Base-by-base conservation (phyloP, 1,140 invertebrate genomes). In the Drosophila subpulchrella region DNA sequence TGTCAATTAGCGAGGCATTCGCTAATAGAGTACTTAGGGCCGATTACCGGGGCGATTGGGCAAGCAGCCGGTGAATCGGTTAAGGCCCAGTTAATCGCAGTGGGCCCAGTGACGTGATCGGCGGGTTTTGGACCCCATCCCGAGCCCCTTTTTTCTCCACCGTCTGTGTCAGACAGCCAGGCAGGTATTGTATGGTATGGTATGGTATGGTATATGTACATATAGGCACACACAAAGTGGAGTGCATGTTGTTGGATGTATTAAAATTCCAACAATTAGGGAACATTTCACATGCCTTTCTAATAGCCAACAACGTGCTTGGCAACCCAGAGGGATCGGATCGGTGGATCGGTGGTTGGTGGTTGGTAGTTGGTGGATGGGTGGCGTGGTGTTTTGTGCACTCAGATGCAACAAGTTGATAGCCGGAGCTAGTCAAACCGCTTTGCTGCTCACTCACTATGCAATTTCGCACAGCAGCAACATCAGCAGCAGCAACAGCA, bases 261-360 rank as follows among this genome's bases (percentile, higher is more conserved):
- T 88, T 89, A 88, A 88, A 83, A 88, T 88, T 88, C 83, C 83
- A 88, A 88, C 83, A 88, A 88, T 88, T 88, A 88, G 83, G 83
- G 76, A 88, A 89, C 83, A 88, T 89, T 88, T 88, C 84, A 83
- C 83, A 88, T 88, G 83, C 83, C 83, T 88, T 88, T 88, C 83
- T 88, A 88, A 88, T 88, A 83, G 84, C 83, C 83, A 89, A 78
- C 77, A 83, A 85, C 81, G 72, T 54, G 67, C 75, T 58, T 62
- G 57, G 66, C 51, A 75, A 54, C 46, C 44, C 54, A 53, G 44
- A 30, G 54, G 53, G 62, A 67, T 65, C 36, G 39, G 34, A 17
- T 39, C n/a, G 47, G 4, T 5, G 51, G 15, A 11, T 46, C 34
- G 20, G 15, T 24, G 11, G 53, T 11, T 4, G 12, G 17, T 10